Evolutionary conservation across 2,888 invertebrate species (phyloP).

Genomic region (Phlogophora meticulosa): DNA sequence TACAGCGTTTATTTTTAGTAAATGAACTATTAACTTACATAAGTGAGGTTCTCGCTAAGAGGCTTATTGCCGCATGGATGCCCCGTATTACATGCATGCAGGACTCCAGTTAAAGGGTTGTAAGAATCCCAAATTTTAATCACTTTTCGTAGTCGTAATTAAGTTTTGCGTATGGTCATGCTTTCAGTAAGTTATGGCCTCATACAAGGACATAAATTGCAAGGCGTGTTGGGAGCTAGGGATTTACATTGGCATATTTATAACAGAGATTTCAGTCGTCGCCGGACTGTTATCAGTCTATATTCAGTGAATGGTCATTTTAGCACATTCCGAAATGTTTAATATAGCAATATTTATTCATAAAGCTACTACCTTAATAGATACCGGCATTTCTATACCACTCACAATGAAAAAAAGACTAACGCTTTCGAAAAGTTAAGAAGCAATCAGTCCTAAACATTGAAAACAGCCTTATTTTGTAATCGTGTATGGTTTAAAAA

Average conservation of each 20-base stretch:
- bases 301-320: neutral
- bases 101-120: slow-evolving; percentile 3
- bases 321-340: neutral
- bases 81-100: slow-evolving; percentile 18
- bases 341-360: neutral
- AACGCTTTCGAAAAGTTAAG: too few species aligned
- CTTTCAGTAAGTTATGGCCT: slow-evolving; percentile 31
- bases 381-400: neutral
- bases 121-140: slow-evolving; percentile 30
- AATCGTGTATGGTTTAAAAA: too few species aligned
- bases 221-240: slow-evolving; percentile 9
- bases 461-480: too few species aligned
- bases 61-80: slow-evolving; percentile 25
- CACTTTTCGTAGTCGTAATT: slow-evolving; percentile 34
- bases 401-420: too few species aligned
- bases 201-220: slow-evolving; percentile 26
- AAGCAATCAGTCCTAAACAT: too few species aligned
- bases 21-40: slow-evolving; percentile 14
- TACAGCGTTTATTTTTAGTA: neutral
- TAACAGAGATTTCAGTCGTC: slow-evolving; percentile 27
- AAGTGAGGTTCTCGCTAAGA: slow-evolving; percentile 18
- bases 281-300: neutral
- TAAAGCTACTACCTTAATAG: neutral
- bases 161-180: slow-evolving; percentile 26
- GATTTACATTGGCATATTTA: slow-evolving; percentile 30